Conservation (phyloP, 2,888 invertebrate genomes). For the Caenorhabditis wallacei region DNA sequence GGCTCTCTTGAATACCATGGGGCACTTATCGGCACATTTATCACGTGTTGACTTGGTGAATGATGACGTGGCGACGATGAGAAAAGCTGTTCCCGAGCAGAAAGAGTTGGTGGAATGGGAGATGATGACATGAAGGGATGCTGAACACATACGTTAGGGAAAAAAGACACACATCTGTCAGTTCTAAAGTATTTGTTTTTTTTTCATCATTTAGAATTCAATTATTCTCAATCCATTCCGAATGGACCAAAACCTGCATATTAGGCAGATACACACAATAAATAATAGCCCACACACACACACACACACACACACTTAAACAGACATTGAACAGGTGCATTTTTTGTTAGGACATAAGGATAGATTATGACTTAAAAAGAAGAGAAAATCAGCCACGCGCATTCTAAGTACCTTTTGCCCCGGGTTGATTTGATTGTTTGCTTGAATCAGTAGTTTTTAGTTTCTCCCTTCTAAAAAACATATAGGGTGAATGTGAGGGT, state of each 20-base stretch:
- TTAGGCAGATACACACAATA: slow-evolving; percentile 35
- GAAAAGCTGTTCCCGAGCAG: slow-evolving; percentile 62
- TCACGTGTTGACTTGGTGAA: slow-evolving; percentile 40
- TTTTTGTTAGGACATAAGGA: slow-evolving; percentile 6
- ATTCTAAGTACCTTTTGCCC: slow-evolving; percentile 45
- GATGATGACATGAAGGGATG: slow-evolving; percentile 62
- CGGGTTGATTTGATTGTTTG: slow-evolving; percentile 8
- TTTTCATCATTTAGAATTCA: background rate
- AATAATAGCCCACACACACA: slow-evolving; percentile 24
- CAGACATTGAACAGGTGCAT: slow-evolving; percentile 41
- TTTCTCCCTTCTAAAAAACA: slow-evolving; percentile 57
- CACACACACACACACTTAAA: slow-evolving; percentile 21
- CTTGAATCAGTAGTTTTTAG: slow-evolving; percentile 60
- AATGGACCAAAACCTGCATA: slow-evolving; percentile 1
- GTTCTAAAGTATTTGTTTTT: background rate
- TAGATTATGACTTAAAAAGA: slow-evolving; percentile 13
- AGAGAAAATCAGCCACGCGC: slow-evolving; percentile 36
- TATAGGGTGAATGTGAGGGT: slow-evolving; percentile 17
- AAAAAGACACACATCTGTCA: slow-evolving; percentile 24
- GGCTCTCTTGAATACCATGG: slow-evolving; percentile 67
- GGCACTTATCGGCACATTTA: slow-evolving; percentile 71
- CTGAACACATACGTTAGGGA: slow-evolving; percentile 47
- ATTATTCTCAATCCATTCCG: slow-evolving; percentile 18
- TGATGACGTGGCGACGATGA: slow-evolving; percentile 28
- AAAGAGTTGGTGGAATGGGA: slow-evolving; percentile 22